A percentile compares a stretch with the other conserved stretches of the same genome.
phyloP scores from a whole-genome alignment of 2,113 vertebrate genomes.

The Stegostoma tigrinum region DNA sequence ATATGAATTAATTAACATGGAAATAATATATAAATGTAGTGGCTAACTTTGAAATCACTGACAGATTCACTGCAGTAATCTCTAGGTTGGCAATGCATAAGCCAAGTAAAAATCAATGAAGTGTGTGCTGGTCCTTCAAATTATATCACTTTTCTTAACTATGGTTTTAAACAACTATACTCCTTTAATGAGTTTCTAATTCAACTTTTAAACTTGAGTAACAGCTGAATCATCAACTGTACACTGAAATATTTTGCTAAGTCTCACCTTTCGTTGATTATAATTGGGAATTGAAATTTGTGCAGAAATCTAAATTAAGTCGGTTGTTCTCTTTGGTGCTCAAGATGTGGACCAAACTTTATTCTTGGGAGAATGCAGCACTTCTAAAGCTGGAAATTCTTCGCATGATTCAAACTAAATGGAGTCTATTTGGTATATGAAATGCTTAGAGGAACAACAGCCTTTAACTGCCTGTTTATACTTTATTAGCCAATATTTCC shows the following conservation, averaged over 20 bases:
- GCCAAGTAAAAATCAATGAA: not conserved
- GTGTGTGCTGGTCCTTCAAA: not conserved
- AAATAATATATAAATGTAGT: too few species aligned
- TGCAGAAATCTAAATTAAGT: not conserved
- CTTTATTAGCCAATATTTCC: constrained; percentile 12
- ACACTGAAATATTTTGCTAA: not conserved
- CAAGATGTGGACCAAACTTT: not conserved
- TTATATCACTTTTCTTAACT: not conserved
- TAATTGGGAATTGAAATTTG: not conserved
- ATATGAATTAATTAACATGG: too few species aligned
- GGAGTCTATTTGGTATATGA: not conserved
- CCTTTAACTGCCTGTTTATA: not conserved
- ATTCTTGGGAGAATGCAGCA: not conserved
- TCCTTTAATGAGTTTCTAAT: not conserved
- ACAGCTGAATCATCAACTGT: not conserved
- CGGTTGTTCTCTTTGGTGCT: not conserved
- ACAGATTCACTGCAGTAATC: too few species aligned
- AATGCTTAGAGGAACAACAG: constrained; percentile 14
- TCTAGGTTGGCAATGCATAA: not conserved
- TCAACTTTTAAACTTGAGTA: not conserved
- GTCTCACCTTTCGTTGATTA: not conserved
- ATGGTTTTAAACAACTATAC: not conserved
- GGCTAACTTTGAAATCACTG: too few species aligned
- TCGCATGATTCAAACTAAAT: not conserved
- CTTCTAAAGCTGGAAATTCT: not conserved